Evolutionary conservation across 2,888 invertebrate genomes (phyloP), one percentile per base, ranked within the genome.

Genomic region (Notocelia uddmanniana): DNA sequence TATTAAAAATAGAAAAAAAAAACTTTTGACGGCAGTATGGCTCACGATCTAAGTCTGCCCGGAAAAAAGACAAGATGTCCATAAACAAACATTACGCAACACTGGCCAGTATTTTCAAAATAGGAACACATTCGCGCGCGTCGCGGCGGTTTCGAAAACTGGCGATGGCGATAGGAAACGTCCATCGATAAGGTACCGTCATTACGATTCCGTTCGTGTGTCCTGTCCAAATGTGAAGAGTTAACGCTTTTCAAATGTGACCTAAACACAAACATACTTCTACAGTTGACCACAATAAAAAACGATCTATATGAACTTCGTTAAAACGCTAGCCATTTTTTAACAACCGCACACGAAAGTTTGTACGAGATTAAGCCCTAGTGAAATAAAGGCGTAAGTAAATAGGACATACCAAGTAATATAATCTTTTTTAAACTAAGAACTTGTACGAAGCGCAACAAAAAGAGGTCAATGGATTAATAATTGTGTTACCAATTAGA

Each of bases 401-500:
- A 76, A 73, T 78, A 41, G 21, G 54, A 59, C 60, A 68, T 72
- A 62, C 88, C 85, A 87, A 89, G 88, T 86, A 80, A 73, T 85
- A 79, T 75, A 48, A 73, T 73, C 73, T 76, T 77, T 79, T 77
- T 73, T 73, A 66, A 73, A 72, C 76, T 57, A 69, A 45, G 83
- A 82, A 84, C 15, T n/a, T 83, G 76, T 79, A 80, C 78, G 76
- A 81, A 71, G 75, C 78, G 77, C 66, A 78, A 69, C 75, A 75
- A 77, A 85, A 88, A 78, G 82, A 79, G 89, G 87, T 84, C 88
- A 86, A 85, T 86, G 87, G 88, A 89, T 89, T 86, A 88, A 85
- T 90, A 86, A 90, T 88, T 83, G 83, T 80, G 77, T 76, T 75
- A 75, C 78, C 79, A 74, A 81, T 83, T 83, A 81, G 74, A 74